Percentiles rank a stretch among this genome's conserved stretches.
These are phyloP conservation scores for Diabrotica undecimpunctata DNA, from an alignment of 1,140 invertebrate species.

Conservation along the genomic window DNA sequence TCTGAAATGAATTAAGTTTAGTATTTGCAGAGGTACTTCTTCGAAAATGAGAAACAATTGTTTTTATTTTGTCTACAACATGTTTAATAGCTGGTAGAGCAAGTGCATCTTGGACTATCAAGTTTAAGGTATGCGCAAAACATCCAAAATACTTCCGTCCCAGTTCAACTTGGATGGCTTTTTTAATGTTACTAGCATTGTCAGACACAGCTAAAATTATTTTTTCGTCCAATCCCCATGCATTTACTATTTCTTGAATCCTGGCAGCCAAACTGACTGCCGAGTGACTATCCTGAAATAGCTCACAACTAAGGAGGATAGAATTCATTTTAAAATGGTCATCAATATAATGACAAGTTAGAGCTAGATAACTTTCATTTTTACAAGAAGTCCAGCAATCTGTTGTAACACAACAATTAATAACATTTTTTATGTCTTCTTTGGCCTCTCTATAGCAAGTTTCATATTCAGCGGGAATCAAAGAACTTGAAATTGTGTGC, in stretches of 20 bases:
- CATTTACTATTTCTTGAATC: too few species aligned
- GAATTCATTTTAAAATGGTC: slow-evolving; percentile 24
- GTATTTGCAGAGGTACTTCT: slow-evolving; percentile 26
- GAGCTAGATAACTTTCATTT: slow-evolving; percentile 19
- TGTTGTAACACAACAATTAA: slow-evolving; percentile 3
- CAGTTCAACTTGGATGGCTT: slow-evolving; percentile 26
- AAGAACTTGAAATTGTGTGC: too few species aligned
- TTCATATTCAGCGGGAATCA: too few species aligned
- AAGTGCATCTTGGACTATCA: too few species aligned
- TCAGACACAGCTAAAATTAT: slow-evolving; percentile 32
- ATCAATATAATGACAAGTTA: slow-evolving; percentile 25
- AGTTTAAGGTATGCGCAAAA: slow-evolving; percentile 28
- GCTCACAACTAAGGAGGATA: slow-evolving; percentile 21
- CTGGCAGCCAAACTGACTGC: too few species aligned
- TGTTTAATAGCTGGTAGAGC: slow-evolving; percentile 15
- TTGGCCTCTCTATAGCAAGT: too few species aligned
- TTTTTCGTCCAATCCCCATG: too few species aligned
- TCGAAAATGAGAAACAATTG: slow-evolving; percentile 34
- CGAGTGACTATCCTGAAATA: slow-evolving; percentile 19
- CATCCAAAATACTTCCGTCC: slow-evolving; percentile 35
- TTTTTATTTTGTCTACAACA: slow-evolving; percentile 22
- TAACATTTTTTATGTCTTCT: too few species aligned
- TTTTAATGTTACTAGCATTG: slow-evolving; percentile 37
- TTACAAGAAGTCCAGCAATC: slow-evolving; percentile 24
- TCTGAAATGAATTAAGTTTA: slow-evolving; percentile 26